Base-by-base conservation (phyloP, 1,140 invertebrate genomes). In the Harpegnathos saltator region DNA sequence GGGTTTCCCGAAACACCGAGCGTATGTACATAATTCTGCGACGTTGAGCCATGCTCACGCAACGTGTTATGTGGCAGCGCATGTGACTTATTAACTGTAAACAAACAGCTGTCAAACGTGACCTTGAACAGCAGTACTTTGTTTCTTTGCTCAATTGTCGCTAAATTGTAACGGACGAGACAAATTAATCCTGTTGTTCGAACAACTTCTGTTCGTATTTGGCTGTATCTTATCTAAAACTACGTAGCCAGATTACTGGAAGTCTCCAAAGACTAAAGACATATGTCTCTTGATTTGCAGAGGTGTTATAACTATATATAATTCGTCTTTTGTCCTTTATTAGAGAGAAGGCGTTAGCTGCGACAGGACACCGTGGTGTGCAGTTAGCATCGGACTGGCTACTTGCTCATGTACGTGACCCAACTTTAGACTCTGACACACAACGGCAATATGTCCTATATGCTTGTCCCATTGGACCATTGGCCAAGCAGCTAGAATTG, bases 321-420 rank as follows among this genome's bases (percentile, higher is more conserved):
- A 33, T 33, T 33, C 29, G 29, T 33, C 5, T 33, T 33, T 33
- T 33, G 0, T 48, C 0, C 19, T 71, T 83, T 82, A 26, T 87
- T 91, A 98, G 98, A 44, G 96, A 98, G 91, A 98, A 98, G 93
- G 97, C 98, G 22, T 93, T 98, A 78, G 97, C 97, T 22, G 97
- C 98, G n/a, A 98, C 98, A 14, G 98, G 98, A 26, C 96, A 98
- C 92, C 94, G 96, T 48, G 97, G 97, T 73, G 97, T 98, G 65
- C 97, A 98, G 92, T 94, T 98, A 74, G 98, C 98, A 5, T 97
- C 97, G 1, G 98, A 98, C 91, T 98, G 98, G 98, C 94, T 99
- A 1, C 91, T 98, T 68, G 97, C 98, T 14, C 98, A 98, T 92
- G 97, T 98, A 0, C 97, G 97, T 92, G 98, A 99, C 94, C 95